These are phyloP conservation scores for Thymallus thymallus DNA, from an alignment of 2,113 vertebrate genomes.

Conservation along the genomic window DNA sequence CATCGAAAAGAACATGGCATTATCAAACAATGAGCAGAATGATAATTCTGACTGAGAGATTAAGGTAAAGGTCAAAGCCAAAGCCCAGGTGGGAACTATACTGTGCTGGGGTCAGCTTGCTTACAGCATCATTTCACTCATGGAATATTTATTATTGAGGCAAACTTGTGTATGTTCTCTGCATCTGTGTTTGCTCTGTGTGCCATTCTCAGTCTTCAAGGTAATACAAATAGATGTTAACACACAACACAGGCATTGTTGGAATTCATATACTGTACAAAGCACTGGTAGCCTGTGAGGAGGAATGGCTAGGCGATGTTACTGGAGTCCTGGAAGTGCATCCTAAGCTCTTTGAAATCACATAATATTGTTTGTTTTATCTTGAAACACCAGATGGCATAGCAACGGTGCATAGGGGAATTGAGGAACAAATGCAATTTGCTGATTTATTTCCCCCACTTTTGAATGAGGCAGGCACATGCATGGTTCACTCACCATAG, in stretches of 20 bases:
- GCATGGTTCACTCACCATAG: background rate
- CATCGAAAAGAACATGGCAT: slow-evolving; percentile 12
- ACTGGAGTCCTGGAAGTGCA: background rate
- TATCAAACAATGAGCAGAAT: slow-evolving; percentile 8
- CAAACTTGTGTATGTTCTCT: background rate
- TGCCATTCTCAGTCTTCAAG: background rate
- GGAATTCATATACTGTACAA: background rate
- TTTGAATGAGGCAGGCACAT: background rate
- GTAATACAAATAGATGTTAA: too few species aligned
- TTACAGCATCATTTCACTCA: background rate
- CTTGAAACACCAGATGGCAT: slow-evolving; percentile 34
- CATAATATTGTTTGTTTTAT: slow-evolving; percentile 41
- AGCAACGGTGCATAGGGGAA: slow-evolving; percentile 26
- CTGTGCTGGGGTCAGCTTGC: background rate
- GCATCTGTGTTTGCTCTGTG: background rate
- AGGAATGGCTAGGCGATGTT: background rate
- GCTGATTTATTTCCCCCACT: slow-evolving; percentile 28
- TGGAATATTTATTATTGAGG: background rate
- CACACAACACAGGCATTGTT: too few species aligned
- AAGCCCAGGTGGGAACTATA: slow-evolving; percentile 7
- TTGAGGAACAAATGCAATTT: slow-evolving; percentile 41
- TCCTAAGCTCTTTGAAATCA: slow-evolving; percentile 13
- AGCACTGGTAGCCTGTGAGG: background rate
- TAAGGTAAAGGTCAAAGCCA: slow-evolving; percentile 5
- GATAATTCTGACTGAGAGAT: background rate